These are phyloP conservation scores for Drosophila pseudotalamancana DNA, from an alignment of 2,888 invertebrate genomes.

Conservation along the genomic window DNA sequence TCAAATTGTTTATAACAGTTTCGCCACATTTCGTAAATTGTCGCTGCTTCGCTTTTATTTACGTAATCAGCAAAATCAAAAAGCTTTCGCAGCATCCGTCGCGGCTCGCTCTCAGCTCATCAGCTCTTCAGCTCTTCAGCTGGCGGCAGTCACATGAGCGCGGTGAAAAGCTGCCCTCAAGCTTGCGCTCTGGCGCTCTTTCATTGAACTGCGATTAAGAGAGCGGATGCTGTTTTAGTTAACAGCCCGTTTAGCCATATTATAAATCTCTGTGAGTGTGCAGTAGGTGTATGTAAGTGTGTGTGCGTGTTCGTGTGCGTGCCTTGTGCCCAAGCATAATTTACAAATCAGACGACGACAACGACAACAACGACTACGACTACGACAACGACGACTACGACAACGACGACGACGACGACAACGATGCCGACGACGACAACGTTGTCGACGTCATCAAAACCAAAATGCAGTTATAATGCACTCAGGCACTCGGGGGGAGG, in stretches of 20 bases:
- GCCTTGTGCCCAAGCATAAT: conserved; percentile 60
- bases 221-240: conserved; percentile 41
- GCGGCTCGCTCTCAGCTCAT: conserved; percentile 24
- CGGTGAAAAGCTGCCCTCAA: conserved; percentile 54
- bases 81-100: conserved; percentile 66
- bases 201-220: conserved; percentile 38
- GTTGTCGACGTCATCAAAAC: conserved; percentile 74
- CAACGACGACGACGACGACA: conserved; percentile 30
- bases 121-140: no score
- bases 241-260: conserved; percentile 57
- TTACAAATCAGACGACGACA: conserved; percentile 65
- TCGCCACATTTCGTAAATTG: conserved; percentile 56
- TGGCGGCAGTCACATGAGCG: conserved; percentile 53
- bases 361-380: conserved; percentile 33
- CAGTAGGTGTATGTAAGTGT: background rate
- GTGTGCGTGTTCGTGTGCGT: conserved; percentile 11
- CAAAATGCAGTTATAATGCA: conserved; percentile 80
- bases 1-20: conserved; percentile 72
- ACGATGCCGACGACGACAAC: conserved; percentile 41
- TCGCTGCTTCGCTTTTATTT: conserved; percentile 76
- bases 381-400: conserved; percentile 26
- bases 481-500: conserved; percentile 20
- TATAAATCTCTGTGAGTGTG: conserved; percentile 38
- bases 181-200: conserved; percentile 26
- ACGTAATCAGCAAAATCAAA: conserved; percentile 77